Conservation (phyloP, 1,140 invertebrate genomes). For the Neotoxoptera formosana region DNA sequence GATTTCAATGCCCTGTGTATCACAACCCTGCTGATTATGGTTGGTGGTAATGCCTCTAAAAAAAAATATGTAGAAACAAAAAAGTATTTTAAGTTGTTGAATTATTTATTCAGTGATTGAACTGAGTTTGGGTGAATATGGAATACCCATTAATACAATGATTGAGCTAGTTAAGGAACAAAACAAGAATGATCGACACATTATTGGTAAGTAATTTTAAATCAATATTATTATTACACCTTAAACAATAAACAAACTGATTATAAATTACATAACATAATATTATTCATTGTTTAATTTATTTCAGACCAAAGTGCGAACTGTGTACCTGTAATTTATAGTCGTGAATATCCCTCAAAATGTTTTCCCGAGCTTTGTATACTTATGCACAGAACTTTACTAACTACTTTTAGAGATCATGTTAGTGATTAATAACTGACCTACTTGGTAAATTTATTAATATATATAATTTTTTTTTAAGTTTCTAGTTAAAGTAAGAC, state of each 20-base stretch:
- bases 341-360: constrained; percentile 43
- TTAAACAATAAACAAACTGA: background rate
- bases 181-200: background rate
- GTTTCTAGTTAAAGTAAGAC: constrained; percentile 47
- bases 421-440: constrained; percentile 24
- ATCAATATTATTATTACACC: background rate
- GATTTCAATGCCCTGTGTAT: constrained; percentile 70
- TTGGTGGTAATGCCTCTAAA: constrained; percentile 60
- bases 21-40: constrained; percentile 76
- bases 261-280: background rate
- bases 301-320: background rate
- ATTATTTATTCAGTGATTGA: constrained; percentile 48
- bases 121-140: constrained; percentile 53
- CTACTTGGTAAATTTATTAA: background rate
- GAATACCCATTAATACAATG: background rate
- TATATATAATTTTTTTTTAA: constrained; percentile 21
- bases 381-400: constrained; percentile 21
- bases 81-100: background rate
- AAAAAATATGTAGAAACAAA: background rate
- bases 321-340: constrained; percentile 16
- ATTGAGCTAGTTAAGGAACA: background rate
- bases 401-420: constrained; percentile 45
- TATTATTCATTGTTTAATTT: background rate
- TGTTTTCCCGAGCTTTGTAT: constrained; percentile 42
- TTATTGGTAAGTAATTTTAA: background rate